Percentiles rank a stretch among this genome's conserved stretches.
These are phyloP conservation scores for Ligdia adustata DNA, from an alignment of 2,888 invertebrate species.

Conservation along the genomic window DNA sequence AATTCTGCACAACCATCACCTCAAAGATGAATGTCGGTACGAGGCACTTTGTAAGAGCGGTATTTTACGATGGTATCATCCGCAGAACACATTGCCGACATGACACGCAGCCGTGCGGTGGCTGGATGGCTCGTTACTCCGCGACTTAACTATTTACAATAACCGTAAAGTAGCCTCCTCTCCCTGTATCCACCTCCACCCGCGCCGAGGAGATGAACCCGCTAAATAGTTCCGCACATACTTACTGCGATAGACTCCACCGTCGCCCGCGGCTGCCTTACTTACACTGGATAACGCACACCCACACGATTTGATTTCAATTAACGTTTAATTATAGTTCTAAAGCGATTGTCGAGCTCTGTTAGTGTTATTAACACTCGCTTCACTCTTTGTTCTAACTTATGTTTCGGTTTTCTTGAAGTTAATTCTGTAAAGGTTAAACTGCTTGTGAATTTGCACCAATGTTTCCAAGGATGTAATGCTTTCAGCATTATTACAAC, in stretches of 20 bases:
- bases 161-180: constrained; percentile 14
- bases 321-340: constrained; percentile 9
- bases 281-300: neutral
- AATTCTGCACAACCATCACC: too few species aligned
- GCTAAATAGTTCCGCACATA: constrained; percentile 6
- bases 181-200: neutral
- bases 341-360: neutral
- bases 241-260: constrained; percentile 7
- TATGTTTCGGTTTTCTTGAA: too few species aligned
- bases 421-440: too few species aligned
- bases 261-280: neutral
- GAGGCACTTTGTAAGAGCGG: neutral
- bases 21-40: too few species aligned
- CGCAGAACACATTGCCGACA: neutral
- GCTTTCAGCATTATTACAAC: too few species aligned
- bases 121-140: constrained; percentile 16
- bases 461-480: too few species aligned
- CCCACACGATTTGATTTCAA: constrained; percentile 6
- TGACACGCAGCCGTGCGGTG: neutral
- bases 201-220: neutral
- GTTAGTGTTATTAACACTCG: neutral
- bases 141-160: constrained; percentile 17
- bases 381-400: too few species aligned
- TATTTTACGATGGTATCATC: neutral
- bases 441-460: too few species aligned